These are phyloP conservation scores for Drosophila fuyamai DNA, from an alignment of 1,140 invertebrate species.

Conservation along the genomic window DNA sequence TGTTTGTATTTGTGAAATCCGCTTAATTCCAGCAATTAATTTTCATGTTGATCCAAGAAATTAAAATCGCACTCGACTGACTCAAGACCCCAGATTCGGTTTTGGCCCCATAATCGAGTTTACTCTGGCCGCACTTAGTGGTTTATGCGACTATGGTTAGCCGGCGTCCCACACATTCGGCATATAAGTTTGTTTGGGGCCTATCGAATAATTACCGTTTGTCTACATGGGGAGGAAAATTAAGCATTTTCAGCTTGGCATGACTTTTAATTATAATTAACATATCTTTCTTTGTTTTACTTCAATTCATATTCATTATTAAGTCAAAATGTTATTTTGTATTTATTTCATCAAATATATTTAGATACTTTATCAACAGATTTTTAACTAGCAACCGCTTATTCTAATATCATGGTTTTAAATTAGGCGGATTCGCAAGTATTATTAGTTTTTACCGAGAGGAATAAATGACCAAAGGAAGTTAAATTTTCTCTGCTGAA, in stretches of 20 bases:
- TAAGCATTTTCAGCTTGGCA: neutral
- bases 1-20: conserved; percentile 69
- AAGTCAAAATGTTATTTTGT: too few species aligned
- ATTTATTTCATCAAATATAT: too few species aligned
- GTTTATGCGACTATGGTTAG: conserved; percentile 49
- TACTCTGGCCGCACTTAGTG: conserved; percentile 56
- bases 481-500: neutral
- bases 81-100: conserved; percentile 31
- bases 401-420: too few species aligned
- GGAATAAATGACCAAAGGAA: neutral
- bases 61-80: conserved; percentile 71
- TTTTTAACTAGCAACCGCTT: too few species aligned
- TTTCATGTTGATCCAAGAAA: conserved; percentile 82
- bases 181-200: conserved; percentile 23
- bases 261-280: neutral
- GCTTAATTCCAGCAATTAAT: conserved; percentile 83
- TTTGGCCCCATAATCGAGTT: conserved; percentile 26
- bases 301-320: too few species aligned
- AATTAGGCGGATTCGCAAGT: too few species aligned
- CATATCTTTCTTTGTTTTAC: neutral
- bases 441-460: neutral
- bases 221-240: neutral
- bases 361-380: too few species aligned
- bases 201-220: conserved; percentile 24
- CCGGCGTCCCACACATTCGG: conserved; percentile 9